Base-by-base conservation (phyloP, 2,797 vertebrate species). In the Adrianichthys oophorus region DNA sequence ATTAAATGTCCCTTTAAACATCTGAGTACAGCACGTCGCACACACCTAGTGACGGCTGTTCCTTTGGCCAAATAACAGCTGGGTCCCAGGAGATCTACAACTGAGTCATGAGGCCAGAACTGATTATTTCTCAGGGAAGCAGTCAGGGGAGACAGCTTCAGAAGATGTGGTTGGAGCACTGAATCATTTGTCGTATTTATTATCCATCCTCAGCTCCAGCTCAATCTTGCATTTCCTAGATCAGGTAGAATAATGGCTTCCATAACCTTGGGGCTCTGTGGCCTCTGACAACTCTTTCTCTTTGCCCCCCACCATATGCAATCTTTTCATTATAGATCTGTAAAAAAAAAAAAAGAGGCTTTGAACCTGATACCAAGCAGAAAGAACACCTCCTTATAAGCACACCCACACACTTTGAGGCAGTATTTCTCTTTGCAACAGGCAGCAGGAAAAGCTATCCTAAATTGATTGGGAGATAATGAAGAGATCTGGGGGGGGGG, bases 401-500 rank as follows among this genome's bases (percentile, higher is more conserved):
- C 52, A 59, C 52, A 76, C 70, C 70, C 64, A 67, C 63, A 52
- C 48, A 70, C 52, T 77, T 46, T 15, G 37, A 51, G 53, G 63
- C 58, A 40, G 66, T 77, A 78, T 79, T 85, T 87, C 78, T 75
- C 48, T 54, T 64, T 42, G 69, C 76, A 71, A 70, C 68, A 70
- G 51, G 68, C 72, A 79, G 74, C 78, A 78, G 70, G 76, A 71
- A 58, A 74, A 85, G 70, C 69, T 62, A 72, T 81, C 80, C 64
- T 59, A 63, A 80, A 85, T 83, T 87, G 83, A 89, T 79, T 68
- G 62, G 42, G 74, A 83, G 79, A 87, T 85, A 87, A 90, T 89
- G 81, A 87, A 79, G 65, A 73, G 81, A 68, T 52, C 45, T 55
- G 56, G 48, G 56, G 37, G 66, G 56, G 37, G 66, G 47, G 48